These are phyloP conservation scores for Diglossa cyanea DNA, from an alignment of 2,797 vertebrate genomes.

Conservation along the genomic window DNA sequence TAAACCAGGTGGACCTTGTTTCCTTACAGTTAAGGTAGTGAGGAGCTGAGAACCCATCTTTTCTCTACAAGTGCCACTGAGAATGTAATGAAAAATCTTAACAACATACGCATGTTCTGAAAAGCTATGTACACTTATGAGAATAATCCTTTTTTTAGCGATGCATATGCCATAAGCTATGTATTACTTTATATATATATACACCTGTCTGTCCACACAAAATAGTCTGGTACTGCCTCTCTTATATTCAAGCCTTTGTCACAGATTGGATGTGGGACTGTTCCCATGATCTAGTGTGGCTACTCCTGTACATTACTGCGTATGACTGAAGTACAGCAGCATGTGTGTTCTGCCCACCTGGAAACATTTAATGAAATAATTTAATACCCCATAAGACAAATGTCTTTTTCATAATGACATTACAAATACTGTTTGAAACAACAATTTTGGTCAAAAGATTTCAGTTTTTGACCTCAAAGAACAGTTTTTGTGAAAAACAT, in stretches of 20 bases:
- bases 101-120: neutral
- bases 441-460: neutral
- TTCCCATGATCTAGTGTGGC: neutral
- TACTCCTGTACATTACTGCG: neutral
- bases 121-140: neutral
- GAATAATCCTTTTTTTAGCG: neutral
- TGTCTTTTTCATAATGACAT: neutral
- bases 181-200: neutral
- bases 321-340: neutral
- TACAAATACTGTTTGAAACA: neutral
- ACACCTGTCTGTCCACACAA: neutral
- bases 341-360: neutral
- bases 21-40: neutral
- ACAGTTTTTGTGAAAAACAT: accelerated
- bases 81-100: neutral
- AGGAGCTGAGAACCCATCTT: neutral
- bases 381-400: neutral
- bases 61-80: neutral
- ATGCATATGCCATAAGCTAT: neutral
- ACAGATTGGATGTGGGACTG: neutral
- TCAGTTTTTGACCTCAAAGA: neutral
- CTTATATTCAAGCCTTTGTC: neutral
- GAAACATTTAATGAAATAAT: neutral
- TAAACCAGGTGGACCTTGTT: neutral
- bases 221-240: neutral